These are phyloP conservation scores for Agrochola litura DNA, from an alignment of 2,888 invertebrate species.

Conservation along the genomic window DNA sequence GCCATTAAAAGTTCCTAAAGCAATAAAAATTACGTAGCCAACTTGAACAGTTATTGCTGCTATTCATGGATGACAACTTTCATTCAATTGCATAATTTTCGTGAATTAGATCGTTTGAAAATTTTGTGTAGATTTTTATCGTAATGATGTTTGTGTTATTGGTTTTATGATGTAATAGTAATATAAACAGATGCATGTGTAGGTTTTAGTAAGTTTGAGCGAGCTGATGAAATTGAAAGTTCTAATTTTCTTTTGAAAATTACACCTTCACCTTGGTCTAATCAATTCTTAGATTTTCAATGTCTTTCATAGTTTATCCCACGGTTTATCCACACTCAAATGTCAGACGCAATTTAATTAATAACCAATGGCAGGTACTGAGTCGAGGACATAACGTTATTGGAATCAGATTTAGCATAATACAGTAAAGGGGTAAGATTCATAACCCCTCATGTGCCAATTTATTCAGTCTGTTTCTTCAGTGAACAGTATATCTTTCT, in stretches of 20 bases:
- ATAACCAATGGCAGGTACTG: neutral
- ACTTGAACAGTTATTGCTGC: slow-evolving; percentile 66
- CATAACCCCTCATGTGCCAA: slow-evolving; percentile 15
- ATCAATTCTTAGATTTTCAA: neutral
- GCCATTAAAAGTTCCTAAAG: slow-evolving; percentile 71
- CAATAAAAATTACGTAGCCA: slow-evolving; percentile 70
- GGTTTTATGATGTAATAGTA: slow-evolving; percentile 14
- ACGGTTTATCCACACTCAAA: neutral
- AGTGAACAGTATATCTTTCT: slow-evolving; percentile 18
- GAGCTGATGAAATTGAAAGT: neutral
- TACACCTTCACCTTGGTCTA: neutral
- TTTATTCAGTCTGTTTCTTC: slow-evolving; percentile 17
- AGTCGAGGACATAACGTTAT: neutral
- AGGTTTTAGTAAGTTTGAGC: neutral
- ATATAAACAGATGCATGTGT: neutral
- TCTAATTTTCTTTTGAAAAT: neutral
- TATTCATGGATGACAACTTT: slow-evolving; percentile 81
- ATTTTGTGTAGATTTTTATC: slow-evolving; percentile 25
- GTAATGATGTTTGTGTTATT: slow-evolving; percentile 25
- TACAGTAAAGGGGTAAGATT: slow-evolving; percentile 31
- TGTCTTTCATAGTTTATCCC: neutral
- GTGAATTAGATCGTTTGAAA: slow-evolving; percentile 43
- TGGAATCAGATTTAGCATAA: slow-evolving; percentile 1
- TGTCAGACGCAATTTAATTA: slow-evolving; percentile 7
- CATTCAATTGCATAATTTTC: slow-evolving; percentile 70